Base-by-base conservation (phyloP, 2,797 vertebrate genomes). In the Cephalopachus bancanus region DNA sequence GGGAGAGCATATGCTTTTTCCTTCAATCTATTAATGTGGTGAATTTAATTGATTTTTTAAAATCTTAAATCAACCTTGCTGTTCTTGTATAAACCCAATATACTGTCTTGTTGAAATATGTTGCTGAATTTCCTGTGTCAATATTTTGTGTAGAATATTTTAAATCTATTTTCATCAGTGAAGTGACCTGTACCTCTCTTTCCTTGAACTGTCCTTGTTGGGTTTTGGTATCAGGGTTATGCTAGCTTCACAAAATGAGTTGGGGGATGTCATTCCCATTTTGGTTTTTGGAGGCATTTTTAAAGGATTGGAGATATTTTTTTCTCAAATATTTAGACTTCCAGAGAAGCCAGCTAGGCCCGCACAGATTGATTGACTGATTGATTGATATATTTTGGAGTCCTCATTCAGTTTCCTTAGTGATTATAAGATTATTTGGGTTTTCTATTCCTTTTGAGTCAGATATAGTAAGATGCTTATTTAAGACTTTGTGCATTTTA, bases 401-500 rank as follows among this genome's bases (percentile, higher is more conserved):
- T 44, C 44, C 44, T 44, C 44, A 44, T 44, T 44, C 44, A 44
- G 5, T 44, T 44, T 44, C 44, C 44, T 78, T 85, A 79, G 69
- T 62, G 55, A 44, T 85, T 49, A 55, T 49, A 59, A 60, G 30
- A 26, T 30, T 84, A 5, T 76, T 76, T 53, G 71, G 6, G 24
- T 83, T 76, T 76, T 37, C 62, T 78, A 60, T 90, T 90, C 24
- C 64, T 78, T 94, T 53, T 26, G 22, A 94, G n/a, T 69, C 62
- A 69, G 80, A 62, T 69, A 69, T 14, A 76, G 37, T 37, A 55
- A 94, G 15, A 24, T 37, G 53, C 69, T 76, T 78, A 24, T 60
- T 30, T 28, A 69, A 37, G 71, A 30, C 17, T 3, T 94, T 89
- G 37, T 51, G 28, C 49, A 22, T 90, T 71, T 85, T 24, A 11